These are phyloP conservation scores for Herminia tarsipennalis DNA, from an alignment of 2,888 invertebrate species.

Conservation along the genomic window DNA sequence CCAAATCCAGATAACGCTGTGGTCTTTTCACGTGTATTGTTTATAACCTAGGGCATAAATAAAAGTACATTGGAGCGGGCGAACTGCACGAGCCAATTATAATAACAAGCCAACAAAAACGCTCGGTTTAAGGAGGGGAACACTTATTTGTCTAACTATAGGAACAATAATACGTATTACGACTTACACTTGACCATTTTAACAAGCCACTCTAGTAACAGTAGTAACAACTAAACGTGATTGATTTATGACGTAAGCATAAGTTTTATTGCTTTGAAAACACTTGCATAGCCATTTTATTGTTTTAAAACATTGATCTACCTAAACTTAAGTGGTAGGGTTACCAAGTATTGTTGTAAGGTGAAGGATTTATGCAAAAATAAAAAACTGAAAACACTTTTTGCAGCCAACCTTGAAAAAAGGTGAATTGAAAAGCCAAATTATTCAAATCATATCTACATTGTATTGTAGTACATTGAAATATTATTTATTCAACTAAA, in stretches of 20 bases:
- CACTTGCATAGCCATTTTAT: not conserved
- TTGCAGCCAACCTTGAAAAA: no score
- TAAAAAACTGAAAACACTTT: no score
- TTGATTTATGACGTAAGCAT: not conserved
- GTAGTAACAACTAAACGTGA: not conserved
- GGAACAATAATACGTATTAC: constrained; percentile 8
- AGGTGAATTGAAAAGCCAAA: no score
- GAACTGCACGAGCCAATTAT: constrained; percentile 6
- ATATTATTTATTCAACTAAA: no score
- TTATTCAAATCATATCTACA: no score
- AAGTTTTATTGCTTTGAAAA: not conserved
- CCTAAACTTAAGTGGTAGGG: no score
- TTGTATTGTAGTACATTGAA: no score
- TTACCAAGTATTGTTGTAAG: no score
- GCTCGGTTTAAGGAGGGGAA: constrained; percentile 4
- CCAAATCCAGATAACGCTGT: not conserved
- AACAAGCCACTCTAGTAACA: not conserved
- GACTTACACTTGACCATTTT: constrained; percentile 7
- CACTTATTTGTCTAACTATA: constrained; percentile 5
- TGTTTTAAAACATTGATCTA: not conserved
- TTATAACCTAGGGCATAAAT: constrained; percentile 5
- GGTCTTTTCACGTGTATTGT: not conserved
- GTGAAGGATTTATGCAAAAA: no score
- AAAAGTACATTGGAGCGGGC: constrained; percentile 4
- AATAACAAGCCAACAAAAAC: constrained; percentile 9